A percentile compares a stretch with the other conserved stretches of the same genome.
Evolutionary conservation across 2,888 invertebrate genomes (phyloP).

Genomic region (Chymomyza fuscimana): DNA sequence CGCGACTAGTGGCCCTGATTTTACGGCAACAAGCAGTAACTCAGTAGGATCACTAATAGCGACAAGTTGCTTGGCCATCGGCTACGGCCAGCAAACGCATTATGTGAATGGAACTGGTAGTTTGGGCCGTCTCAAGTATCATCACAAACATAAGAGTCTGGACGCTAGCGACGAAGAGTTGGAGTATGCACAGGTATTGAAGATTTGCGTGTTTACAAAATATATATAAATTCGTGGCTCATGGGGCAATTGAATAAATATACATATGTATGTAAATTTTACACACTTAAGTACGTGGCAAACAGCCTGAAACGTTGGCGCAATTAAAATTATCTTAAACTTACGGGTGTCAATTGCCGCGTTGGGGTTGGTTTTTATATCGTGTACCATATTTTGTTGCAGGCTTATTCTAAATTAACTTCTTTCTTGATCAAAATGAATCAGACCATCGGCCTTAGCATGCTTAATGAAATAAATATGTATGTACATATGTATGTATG

Average conservation of each 20-base stretch:
- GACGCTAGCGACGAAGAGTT: slow-evolving; percentile 81
- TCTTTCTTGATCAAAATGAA: too few relatives aligned
- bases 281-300: slow-evolving; percentile 27
- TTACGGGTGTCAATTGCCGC: too few relatives aligned
- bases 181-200: slow-evolving; percentile 81
- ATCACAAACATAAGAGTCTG: slow-evolving; percentile 72
- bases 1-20: slow-evolving; percentile 58
- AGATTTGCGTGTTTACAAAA: background rate
- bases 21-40: slow-evolving; percentile 64
- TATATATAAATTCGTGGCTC: background rate
- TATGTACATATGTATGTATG: too few relatives aligned
- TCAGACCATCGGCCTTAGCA: too few relatives aligned
- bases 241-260: background rate
- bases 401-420: too few relatives aligned
- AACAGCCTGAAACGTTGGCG: slow-evolving; percentile 62
- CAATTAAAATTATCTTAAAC: slow-evolving; percentile 69
- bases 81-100: slow-evolving; percentile 45
- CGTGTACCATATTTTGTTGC: too few relatives aligned
- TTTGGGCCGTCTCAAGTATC: slow-evolving; percentile 76
- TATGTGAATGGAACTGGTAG: slow-evolving; percentile 78
- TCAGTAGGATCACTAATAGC: slow-evolving; percentile 63
- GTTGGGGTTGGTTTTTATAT: too few relatives aligned
- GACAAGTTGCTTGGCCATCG: slow-evolving; percentile 51
- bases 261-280: slow-evolving; percentile 1
- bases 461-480: too few relatives aligned